Evolutionary conservation across 2,797 vertebrate genomes (phyloP), one percentile per base, ranked within the genome.

Genomic region (Gobionotothen gibberifrons): DNA sequence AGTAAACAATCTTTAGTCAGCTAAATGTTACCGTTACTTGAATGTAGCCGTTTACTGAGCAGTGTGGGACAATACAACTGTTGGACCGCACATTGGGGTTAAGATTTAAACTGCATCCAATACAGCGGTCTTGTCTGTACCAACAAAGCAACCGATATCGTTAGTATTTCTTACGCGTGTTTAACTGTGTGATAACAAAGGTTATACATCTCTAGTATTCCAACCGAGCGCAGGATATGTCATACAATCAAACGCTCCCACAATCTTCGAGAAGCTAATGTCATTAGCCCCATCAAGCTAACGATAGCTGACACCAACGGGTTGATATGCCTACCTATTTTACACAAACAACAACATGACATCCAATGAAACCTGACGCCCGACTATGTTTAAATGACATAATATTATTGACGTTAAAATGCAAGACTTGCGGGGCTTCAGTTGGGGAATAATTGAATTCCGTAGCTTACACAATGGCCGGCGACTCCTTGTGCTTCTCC

Each of bases 241-340:
- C 5, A 1, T 0, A 4, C 7, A 74, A 83, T 72, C 77, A 55
- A 87, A 53, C 72, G 82, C 81, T 68, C 71, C 78, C 11, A 3
- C 42, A 6, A 21, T 53, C 49, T 32, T 48, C 17, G 26, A 49
- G 19, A 15, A 39, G 70, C 83, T 91, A 91, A 90, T 43, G 84
- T 64, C 89, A 86, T 92, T 91, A 93, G 87, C 91, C 14, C 32
- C 63, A 46, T 9, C 7, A 49, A 56, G 88, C 90, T 89, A 93
- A 69, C 36, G 22, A 69, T 81, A 83, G 74, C 81, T 6, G 21
- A 63, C 49, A 59, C 60, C 22, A 61, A 70, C 47, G 40, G 52
- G 5, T 65, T 72, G 47, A 16, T 6, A 29, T 0, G 15, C 16
- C 60, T 54, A 32, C 21, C 5, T 7, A 14, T 19, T 59, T 65